Evolutionary conservation across 2,113 vertebrate genomes (phyloP).

Genomic region (Bucco capensis): DNA sequence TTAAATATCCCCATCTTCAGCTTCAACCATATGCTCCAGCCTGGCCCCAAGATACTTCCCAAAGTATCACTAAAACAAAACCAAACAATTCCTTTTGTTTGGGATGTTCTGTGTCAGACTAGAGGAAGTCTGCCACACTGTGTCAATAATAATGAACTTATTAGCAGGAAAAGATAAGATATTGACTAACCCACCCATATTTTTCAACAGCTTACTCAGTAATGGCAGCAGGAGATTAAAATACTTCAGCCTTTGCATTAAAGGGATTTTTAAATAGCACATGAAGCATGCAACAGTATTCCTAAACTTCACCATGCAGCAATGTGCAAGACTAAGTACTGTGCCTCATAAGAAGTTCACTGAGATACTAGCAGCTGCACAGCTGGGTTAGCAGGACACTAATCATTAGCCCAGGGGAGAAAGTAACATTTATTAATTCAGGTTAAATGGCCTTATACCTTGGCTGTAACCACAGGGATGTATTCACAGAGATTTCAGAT

Average conservation of each 20-base stretch:
- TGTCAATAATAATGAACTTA: background rate
- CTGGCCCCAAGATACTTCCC: background rate
- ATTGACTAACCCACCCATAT: background rate
- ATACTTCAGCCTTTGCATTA: background rate
- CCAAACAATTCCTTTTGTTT: background rate
- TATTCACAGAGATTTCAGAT: background rate
- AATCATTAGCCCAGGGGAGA: no score
- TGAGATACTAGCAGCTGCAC: fast-evolving
- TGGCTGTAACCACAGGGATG: background rate
- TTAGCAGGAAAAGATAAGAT: background rate
- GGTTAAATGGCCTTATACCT: background rate
- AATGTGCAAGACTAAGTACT: fast-evolving
- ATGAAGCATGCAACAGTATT: fast-evolving
- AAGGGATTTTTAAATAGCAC: background rate
- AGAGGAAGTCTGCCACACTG: background rate
- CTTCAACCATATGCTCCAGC: background rate
- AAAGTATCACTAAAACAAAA: background rate
- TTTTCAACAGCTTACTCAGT: background rate
- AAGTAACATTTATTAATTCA: background rate
- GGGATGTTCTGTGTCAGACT: background rate
- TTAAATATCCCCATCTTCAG: background rate
- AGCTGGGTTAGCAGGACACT: background rate
- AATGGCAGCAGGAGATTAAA: background rate
- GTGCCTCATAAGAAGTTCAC: background rate
- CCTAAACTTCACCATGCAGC: background rate